Percentiles rank a stretch among this genome's conserved stretches.
These are phyloP conservation scores for Heliothis subflexa DNA, from an alignment of 1,140 invertebrate genomes.

Conservation along the genomic window DNA sequence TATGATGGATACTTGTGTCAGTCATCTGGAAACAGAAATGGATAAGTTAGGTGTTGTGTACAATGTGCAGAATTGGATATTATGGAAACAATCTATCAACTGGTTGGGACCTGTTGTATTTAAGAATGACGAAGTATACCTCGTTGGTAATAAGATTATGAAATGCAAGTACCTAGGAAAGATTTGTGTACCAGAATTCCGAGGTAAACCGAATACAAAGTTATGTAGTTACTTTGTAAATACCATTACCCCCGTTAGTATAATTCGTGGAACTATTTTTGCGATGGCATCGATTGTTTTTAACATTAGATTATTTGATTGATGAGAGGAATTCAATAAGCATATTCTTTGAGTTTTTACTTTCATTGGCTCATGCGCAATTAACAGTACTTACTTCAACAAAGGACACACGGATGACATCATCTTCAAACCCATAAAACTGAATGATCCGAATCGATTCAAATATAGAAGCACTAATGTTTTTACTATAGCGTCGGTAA, in stretches of 20 bases:
- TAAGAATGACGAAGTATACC: too few relatives aligned
- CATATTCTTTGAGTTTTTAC: too few relatives aligned
- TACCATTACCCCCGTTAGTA: neutral
- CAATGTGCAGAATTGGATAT: too few relatives aligned
- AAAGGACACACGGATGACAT: neutral
- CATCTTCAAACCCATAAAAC: neutral
- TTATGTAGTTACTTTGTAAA: neutral
- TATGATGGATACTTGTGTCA: neutral
- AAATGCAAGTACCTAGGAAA: neutral
- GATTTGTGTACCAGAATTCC: neutral
- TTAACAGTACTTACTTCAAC: neutral
- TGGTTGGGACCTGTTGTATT: too few relatives aligned
- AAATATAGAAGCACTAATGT: slow-evolving; percentile 21
- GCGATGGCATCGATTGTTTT: too few relatives aligned
- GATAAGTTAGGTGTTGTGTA: too few relatives aligned
- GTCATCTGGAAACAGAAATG: neutral
- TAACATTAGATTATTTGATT: too few relatives aligned
- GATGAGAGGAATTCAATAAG: too few relatives aligned
- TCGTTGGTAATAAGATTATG: neutral
- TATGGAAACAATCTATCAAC: too few relatives aligned
- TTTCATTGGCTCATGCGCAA: too few relatives aligned
- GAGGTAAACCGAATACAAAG: neutral
- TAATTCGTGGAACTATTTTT: neutral
- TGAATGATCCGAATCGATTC: neutral
- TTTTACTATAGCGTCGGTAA: slow-evolving; percentile 30